Evolutionary conservation across 2,113 vertebrate species (phyloP).

Genomic region (Calyptomena viridis): DNA sequence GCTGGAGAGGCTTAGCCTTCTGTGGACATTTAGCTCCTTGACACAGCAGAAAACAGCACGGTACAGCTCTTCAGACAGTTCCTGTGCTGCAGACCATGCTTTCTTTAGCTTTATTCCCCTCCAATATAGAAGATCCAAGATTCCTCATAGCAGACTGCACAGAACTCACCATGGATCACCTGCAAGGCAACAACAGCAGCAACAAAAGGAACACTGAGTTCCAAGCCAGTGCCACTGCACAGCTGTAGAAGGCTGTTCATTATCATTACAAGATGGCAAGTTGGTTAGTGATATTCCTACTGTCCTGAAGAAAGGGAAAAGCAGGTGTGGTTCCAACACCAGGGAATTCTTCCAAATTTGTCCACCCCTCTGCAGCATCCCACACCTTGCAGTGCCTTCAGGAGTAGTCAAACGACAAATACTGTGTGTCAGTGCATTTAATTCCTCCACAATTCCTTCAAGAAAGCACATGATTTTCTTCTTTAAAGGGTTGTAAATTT

Average conservation of each 20-base stretch:
- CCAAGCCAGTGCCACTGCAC: background rate
- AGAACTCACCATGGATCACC: rapidly evolving
- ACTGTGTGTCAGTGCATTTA: background rate
- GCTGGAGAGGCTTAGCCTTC: background rate
- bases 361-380: background rate
- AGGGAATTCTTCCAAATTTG: background rate
- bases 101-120: background rate
- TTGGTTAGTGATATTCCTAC: background rate
- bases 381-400: background rate
- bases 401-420: background rate
- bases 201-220: background rate
- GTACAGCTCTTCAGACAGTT: background rate
- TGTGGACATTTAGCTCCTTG: background rate
- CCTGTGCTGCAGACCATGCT: background rate
- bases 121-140: background rate
- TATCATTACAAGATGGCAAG: background rate
- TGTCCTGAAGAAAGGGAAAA: background rate
- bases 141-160: background rate
- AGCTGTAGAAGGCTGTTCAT: background rate
- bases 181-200: background rate
- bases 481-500: background rate
- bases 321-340: background rate
- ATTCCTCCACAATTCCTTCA: background rate
- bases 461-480: background rate
- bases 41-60: rapidly evolving